Conservation (phyloP, 1,140 invertebrate genomes). For the Dendroctonus valens region DNA sequence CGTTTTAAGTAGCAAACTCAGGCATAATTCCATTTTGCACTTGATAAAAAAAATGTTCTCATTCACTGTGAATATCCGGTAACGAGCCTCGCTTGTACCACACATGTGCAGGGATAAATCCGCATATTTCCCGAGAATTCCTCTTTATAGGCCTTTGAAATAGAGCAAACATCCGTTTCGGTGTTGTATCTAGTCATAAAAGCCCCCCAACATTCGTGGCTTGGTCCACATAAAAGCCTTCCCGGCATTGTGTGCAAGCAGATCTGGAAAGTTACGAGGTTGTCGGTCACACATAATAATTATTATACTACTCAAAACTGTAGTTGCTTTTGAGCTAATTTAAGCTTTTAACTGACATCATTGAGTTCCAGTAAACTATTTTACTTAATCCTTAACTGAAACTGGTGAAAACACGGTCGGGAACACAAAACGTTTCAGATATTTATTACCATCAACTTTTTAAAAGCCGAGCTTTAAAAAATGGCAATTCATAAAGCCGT, state of each 20-base stretch:
- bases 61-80: too few species aligned
- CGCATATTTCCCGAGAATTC: slow-evolving; percentile 12
- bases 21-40: too few species aligned
- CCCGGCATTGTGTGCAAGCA: not conserved
- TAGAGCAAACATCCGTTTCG: slow-evolving; percentile 22
- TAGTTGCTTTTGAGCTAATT: too few species aligned
- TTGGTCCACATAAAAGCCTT: slow-evolving; percentile 16
- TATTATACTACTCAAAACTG: too few species aligned
- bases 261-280: slow-evolving; percentile 11
- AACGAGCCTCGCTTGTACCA: too few species aligned
- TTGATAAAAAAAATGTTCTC: too few species aligned
- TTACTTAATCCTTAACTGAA: too few species aligned
- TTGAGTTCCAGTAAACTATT: too few species aligned
- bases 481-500: slow-evolving; percentile 13
- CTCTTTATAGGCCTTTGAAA: slow-evolving; percentile 19
- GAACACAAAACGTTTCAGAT: not conserved
- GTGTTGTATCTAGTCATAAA: slow-evolving; percentile 19
- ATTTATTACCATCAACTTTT: slow-evolving; percentile 11
- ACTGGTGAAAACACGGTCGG: too few species aligned
- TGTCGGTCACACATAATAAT: not conserved
- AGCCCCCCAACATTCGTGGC: slow-evolving; percentile 5
- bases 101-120: not conserved
- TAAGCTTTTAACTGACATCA: too few species aligned
- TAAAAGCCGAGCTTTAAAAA: slow-evolving; percentile 6
- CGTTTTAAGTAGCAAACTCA: too few species aligned